Evolutionary conservation across 2,797 vertebrate genomes (phyloP).

Genomic region (Staurois parvus): DNA sequence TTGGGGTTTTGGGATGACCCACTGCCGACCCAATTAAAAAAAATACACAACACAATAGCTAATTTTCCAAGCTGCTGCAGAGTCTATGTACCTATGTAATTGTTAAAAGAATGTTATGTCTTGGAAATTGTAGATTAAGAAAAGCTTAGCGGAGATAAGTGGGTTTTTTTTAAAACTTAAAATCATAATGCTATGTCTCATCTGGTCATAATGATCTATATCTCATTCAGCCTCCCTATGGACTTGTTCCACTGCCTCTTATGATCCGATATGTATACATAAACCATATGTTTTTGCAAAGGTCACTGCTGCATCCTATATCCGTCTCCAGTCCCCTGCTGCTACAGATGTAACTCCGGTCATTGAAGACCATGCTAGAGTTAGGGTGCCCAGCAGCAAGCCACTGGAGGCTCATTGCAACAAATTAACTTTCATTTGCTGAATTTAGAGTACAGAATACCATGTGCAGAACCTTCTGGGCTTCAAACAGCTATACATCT

Average conservation of each 20-base stretch:
- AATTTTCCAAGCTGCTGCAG: conserved; percentile 61
- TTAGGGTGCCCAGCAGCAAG: too few relatives aligned
- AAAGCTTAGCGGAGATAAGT: conserved; percentile 2
- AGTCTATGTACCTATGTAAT: conserved; percentile 45
- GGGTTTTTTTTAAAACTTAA: conserved; percentile 11
- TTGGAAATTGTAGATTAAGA: conserved; percentile 14
- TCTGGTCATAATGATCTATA: background rate
- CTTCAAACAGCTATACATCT: too few relatives aligned
- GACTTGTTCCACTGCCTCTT: too few relatives aligned
- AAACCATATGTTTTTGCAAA: too few relatives aligned
- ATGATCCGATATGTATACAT: too few relatives aligned
- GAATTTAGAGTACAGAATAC: too few relatives aligned
- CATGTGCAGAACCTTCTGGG: too few relatives aligned
- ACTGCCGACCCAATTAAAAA: conserved; percentile 64
- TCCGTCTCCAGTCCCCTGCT: too few relatives aligned
- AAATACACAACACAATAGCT: conserved; percentile 60
- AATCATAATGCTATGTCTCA: background rate
- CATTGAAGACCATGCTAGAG: too few relatives aligned
- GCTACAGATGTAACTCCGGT: too few relatives aligned
- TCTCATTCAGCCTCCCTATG: background rate
- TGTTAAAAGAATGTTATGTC: conserved; percentile 53
- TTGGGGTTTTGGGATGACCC: conserved; percentile 67
- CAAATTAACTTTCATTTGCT: too few relatives aligned
- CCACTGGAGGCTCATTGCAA: too few relatives aligned
- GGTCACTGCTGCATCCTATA: background rate